These are phyloP conservation scores for Globia sparganii DNA, from an alignment of 2,888 invertebrate species.

Conservation along the genomic window DNA sequence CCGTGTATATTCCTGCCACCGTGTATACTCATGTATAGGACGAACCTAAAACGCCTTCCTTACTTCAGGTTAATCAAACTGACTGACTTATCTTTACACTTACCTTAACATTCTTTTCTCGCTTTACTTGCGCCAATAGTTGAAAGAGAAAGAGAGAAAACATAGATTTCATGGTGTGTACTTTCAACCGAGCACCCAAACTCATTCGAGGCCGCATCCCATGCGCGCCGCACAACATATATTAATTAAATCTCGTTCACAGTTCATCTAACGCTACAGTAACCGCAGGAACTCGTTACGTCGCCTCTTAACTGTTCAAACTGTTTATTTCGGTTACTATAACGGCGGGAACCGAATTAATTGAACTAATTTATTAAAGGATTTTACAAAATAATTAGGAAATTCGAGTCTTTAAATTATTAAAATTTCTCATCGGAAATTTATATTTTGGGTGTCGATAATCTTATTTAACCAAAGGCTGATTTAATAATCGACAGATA, in stretches of 20 bases:
- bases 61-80: not conserved
- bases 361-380: constrained; percentile 44
- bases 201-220: constrained; percentile 19
- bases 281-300: constrained; percentile 60
- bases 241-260: constrained; percentile 63
- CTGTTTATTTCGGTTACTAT: constrained; percentile 56
- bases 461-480: constrained; percentile 19
- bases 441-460: constrained; percentile 5
- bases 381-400: constrained; percentile 50
- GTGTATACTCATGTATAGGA: not conserved
- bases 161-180: constrained; percentile 22
- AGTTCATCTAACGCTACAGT: constrained; percentile 58
- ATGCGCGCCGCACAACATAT: constrained; percentile 42
- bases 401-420: constrained; percentile 41
- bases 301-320: constrained; percentile 55
- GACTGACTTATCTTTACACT: not conserved
- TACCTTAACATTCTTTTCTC: not conserved
- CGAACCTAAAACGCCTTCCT: too few relatives aligned
- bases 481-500: too few relatives aligned
- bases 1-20: not conserved
- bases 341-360: constrained; percentile 36
- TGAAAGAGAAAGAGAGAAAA: not conserved
- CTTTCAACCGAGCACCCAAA: constrained; percentile 6
- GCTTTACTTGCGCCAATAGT: too few relatives aligned
- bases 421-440: constrained; percentile 29